Base-by-base conservation (phyloP, 1,140 invertebrate genomes). In the Adoxophyes honmai region DNA sequence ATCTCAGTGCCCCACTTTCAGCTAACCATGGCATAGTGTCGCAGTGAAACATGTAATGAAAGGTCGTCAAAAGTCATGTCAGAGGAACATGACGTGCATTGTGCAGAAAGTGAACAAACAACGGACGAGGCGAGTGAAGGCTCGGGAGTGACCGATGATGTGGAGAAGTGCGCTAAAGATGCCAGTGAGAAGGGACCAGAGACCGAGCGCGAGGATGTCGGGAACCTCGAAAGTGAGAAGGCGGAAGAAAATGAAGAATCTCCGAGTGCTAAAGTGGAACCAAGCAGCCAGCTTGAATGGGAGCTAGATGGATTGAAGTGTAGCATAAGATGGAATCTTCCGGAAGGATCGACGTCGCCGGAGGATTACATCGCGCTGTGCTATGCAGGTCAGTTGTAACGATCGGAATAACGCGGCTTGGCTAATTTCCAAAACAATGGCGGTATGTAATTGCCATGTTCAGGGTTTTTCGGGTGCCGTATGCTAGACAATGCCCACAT, bases 311-410 rank as follows among this genome's bases (percentile, higher is more conserved):
- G 73, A 52, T 59, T 42, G n/a, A 28, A 67, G 52, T 61, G 76
- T 36, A 71, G 59, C 58, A 65, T 88, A 36, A 64, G 64, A 57
- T 88, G 85, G 85, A 74, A 34, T 9, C 38, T 88, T 57, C 68
- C 67, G 5, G 65, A 81, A 55, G 82, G 68, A 16, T 65, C 64
- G 18, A 67, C 74, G 4, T 68, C 77, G 21, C 18, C 59, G 57
- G 67, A 77, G 51, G 85, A 88, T 57, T 88, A 79, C 63, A 71
- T 88, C 65, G 81, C 77, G 18, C 51, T 88, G 59, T 88, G 78
- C 64, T 71, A 69, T 60, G 64, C 69, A 88, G 82, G 85, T 86
- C 44, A 72, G 78, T 68, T 11, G 10, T 34, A 33, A 37, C 28
- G 42, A 21, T 21, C 42, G 42, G 42, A 1, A 16, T 15, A 39